These are phyloP conservation scores for Drosophila parabipectinata DNA, from an alignment of 1,140 invertebrate species.

Conservation along the genomic window DNA sequence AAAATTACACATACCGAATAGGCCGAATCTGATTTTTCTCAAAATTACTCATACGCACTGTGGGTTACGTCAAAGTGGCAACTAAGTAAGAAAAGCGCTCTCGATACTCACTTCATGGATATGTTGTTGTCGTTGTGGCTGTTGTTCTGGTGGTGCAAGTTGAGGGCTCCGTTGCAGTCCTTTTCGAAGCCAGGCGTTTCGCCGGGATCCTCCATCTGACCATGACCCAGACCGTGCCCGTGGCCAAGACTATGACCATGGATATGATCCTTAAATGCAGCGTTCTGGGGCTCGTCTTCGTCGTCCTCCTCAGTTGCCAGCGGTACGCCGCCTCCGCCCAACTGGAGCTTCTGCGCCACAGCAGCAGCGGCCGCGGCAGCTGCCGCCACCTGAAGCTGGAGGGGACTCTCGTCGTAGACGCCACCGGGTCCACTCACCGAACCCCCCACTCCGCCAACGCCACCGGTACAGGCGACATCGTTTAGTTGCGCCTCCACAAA, in stretches of 20 bases:
- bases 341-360: conserved; percentile 56
- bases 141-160: conserved; percentile 66
- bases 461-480: conserved; percentile 38
- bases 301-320: conserved; percentile 35
- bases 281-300: conserved; percentile 28
- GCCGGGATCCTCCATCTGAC: conserved; percentile 50
- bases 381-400: conserved; percentile 62
- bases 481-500: conserved; percentile 77
- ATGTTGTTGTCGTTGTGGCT: conserved; percentile 72
- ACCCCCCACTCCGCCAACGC: conserved; percentile 12
- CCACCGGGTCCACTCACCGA: conserved; percentile 5
- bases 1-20: not conserved
- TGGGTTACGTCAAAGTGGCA: not conserved
- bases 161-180: conserved; percentile 75
- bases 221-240: not conserved
- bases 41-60: not conserved
- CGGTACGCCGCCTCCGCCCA: conserved; percentile 26
- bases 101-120: conserved; percentile 79
- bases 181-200: conserved; percentile 67
- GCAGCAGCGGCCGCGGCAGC: conserved; percentile 60
- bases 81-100: not conserved
- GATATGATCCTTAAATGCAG: conserved; percentile 49
- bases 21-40: not conserved
- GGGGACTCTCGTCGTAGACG: conserved; percentile 61
- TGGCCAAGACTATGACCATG: conserved; percentile 17